Percentiles rank a stretch among this genome's conserved stretches.
These are phyloP conservation scores for Gyps fulvus DNA, from an alignment of 2,113 vertebrate species.

Conservation along the genomic window DNA sequence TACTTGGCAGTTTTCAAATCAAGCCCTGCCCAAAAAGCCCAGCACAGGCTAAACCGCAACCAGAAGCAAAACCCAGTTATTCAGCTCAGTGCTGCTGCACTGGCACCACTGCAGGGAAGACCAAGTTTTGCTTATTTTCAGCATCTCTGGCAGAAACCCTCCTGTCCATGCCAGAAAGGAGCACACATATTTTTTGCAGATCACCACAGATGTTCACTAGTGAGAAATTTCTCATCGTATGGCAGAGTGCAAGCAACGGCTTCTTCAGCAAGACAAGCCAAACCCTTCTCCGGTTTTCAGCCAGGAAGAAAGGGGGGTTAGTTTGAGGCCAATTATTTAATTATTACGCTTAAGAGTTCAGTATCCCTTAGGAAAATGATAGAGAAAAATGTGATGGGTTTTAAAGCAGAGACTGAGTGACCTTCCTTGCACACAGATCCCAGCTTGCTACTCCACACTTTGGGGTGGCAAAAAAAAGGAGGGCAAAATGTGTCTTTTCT, in stretches of 20 bases:
- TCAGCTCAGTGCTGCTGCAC: not conserved
- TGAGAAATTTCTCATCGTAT: not conserved
- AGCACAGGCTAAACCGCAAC: not conserved
- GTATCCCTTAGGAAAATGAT: not conserved
- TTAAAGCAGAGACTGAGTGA: not conserved
- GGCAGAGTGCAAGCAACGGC: not conserved
- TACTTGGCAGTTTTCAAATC: not conserved
- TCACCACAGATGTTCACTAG: not conserved
- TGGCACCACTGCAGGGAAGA: not conserved
- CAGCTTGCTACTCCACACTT: not conserved
- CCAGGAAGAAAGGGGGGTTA: not conserved
- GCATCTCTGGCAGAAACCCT: not conserved
- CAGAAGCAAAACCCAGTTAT: not conserved
- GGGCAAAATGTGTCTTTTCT: constrained; percentile 28
- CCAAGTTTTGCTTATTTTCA: not conserved
- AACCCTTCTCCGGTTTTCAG: not conserved
- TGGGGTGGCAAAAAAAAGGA: not conserved
- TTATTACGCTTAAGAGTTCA: not conserved
- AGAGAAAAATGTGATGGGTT: not conserved
- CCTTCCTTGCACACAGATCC: not conserved
- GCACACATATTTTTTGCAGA: not conserved
- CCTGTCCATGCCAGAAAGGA: not conserved
- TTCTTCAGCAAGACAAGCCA: not conserved
- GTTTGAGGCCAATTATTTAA: not conserved
- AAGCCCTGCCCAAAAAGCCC: not conserved